A percentile compares a stretch with the other conserved stretches of the same genome.
These are phyloP conservation scores for Loris lydekkerianus DNA, from an alignment of 2,797 vertebrate species.

Conservation along the genomic window DNA sequence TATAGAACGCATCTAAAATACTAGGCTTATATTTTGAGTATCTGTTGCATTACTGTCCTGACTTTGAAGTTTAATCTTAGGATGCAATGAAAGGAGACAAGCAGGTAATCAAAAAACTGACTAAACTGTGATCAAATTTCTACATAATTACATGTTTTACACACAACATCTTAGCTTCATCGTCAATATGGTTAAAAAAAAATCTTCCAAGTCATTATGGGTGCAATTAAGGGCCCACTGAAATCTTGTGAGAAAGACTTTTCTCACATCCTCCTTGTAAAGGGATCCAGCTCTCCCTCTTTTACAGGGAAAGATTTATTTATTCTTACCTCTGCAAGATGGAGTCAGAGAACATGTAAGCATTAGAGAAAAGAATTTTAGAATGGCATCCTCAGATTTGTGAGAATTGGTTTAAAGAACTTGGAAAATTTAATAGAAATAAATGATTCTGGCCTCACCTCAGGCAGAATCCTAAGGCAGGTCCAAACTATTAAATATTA, in stretches of 20 bases:
- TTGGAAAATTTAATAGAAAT: neutral
- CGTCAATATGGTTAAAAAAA: neutral
- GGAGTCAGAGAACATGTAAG: neutral
- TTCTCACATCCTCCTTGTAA: neutral
- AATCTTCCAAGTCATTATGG: neutral
- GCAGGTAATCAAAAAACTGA: neutral
- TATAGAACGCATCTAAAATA: conserved; percentile 1
- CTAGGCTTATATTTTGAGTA: neutral
- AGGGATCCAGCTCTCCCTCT: neutral
- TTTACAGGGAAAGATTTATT: neutral
- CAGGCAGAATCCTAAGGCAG: neutral
- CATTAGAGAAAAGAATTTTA: neutral
- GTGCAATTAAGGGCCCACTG: neutral
- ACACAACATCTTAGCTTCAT: neutral
- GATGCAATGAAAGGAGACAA: neutral
- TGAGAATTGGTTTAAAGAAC: neutral
- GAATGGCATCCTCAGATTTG: neutral
- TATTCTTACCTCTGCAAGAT: neutral
- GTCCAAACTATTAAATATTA: neutral
- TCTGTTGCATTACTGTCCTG: neutral
- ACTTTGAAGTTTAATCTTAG: neutral
- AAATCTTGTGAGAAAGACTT: neutral
- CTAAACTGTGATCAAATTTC: neutral
- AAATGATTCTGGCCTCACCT: neutral
- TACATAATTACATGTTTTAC: neutral